Conservation (phyloP, 2,113 vertebrate genomes). For the Tyto alba region DNA sequence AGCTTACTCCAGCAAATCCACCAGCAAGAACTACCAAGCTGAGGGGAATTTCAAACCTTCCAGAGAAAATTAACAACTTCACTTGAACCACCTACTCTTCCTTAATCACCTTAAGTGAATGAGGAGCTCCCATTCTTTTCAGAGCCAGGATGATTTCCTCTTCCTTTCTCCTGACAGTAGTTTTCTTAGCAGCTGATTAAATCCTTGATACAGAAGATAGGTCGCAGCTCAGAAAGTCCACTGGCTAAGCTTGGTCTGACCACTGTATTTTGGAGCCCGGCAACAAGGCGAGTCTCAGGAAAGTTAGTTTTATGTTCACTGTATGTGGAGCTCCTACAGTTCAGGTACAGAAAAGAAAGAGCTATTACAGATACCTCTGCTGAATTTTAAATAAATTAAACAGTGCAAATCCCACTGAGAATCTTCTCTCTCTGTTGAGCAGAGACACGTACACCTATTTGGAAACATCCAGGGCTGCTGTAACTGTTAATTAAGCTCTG, state of each 20-base stretch:
- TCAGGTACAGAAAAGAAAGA: not conserved
- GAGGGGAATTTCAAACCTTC: not conserved
- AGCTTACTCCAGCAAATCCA: not conserved
- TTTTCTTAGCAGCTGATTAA: not conserved
- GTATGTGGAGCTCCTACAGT: not conserved
- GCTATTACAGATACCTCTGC: not conserved
- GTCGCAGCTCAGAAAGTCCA: not conserved
- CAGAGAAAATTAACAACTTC: not conserved
- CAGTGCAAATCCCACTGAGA: not conserved
- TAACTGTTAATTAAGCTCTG: slow-evolving; percentile 16
- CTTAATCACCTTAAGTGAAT: not conserved
- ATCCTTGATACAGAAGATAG: not conserved
- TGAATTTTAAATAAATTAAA: not conserved
- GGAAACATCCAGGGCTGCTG: not conserved
- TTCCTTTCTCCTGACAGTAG: not conserved
- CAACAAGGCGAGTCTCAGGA: not conserved
- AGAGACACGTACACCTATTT: not conserved
- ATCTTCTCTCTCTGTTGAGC: not conserved
- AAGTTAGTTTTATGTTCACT: not conserved
- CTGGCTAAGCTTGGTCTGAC: not conserved
- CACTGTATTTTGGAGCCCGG: not conserved
- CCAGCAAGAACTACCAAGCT: not conserved
- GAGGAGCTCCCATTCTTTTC: not conserved
- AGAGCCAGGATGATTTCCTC: not conserved
- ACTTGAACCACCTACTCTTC: not conserved